Conservation (phyloP, 2,113 vertebrate genomes). For the Astatotilapia flaviijosephi region DNA sequence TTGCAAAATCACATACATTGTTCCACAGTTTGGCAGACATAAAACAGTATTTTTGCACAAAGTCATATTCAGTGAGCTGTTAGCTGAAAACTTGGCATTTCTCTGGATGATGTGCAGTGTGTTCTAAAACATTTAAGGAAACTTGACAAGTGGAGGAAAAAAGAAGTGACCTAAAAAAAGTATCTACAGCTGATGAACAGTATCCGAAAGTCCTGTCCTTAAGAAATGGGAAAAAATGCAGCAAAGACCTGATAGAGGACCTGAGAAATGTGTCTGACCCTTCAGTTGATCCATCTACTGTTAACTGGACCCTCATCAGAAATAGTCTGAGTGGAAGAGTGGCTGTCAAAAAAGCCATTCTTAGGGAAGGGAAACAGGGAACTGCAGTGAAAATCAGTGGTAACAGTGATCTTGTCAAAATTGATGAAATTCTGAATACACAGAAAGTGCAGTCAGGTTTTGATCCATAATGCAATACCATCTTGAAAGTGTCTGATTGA, state of each 20-base stretch:
- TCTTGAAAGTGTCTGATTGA: background rate
- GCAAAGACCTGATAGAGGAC: background rate
- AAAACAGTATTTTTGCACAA: background rate
- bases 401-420: background rate
- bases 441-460: background rate
- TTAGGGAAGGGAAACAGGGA: background rate
- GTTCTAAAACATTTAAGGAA: background rate
- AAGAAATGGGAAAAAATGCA: background rate
- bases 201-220: background rate
- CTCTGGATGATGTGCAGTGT: background rate
- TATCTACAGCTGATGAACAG: background rate
- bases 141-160: background rate
- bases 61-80: background rate
- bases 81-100: background rate
- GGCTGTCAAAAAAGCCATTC: background rate
- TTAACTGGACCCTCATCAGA: background rate
- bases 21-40: background rate
- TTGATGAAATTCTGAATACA: rapidly evolving
- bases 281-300: background rate
- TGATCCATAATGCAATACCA: background rate
- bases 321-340: background rate
- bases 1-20: background rate
- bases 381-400: background rate
- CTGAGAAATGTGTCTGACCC: background rate
- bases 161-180: background rate